These are phyloP conservation scores for Natator depressus DNA, from an alignment of 2,113 vertebrate genomes.

Conservation along the genomic window DNA sequence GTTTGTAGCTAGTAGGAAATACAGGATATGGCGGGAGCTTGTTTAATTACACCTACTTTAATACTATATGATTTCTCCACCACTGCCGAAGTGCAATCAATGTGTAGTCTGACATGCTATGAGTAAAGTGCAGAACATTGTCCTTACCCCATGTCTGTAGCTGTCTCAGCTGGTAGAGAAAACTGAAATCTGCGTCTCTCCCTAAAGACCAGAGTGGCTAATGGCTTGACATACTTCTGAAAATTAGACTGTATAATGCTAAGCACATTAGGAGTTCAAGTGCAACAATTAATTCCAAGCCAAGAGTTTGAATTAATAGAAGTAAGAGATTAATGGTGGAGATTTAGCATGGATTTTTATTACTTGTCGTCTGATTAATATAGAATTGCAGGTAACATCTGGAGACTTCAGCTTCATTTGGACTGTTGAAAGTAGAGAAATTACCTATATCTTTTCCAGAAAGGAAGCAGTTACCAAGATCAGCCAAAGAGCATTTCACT, in stretches of 20 bases:
- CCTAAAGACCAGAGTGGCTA: neutral
- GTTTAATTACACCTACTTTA: neutral
- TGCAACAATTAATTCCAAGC: slow-evolving; percentile 34
- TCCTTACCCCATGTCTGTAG: slow-evolving; percentile 8
- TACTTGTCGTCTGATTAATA: neutral
- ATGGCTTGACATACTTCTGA: slow-evolving; percentile 2
- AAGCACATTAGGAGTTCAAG: slow-evolving; percentile 10
- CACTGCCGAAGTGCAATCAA: neutral
- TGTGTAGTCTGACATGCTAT: neutral
- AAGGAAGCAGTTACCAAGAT: slow-evolving; percentile 28
- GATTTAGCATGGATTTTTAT: neutral
- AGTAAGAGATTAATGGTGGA: slow-evolving; percentile 17
- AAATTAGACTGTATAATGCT: slow-evolving; percentile 36
- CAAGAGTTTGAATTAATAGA: slow-evolving; percentile 29
- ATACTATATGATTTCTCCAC: neutral
- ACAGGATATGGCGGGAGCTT: neutral
- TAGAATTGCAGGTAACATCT: slow-evolving; percentile 3
- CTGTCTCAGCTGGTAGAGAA: neutral
- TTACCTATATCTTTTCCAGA: slow-evolving; percentile 27
- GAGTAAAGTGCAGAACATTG: neutral
- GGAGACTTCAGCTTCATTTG: neutral
- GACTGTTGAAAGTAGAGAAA: slow-evolving; percentile 13
- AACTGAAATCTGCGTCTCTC: slow-evolving; percentile 7
- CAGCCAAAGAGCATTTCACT: neutral
- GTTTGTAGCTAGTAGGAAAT: neutral